A percentile compares a stretch with the other conserved stretches of the same genome.
Conservation (phyloP, 2,113 vertebrate species). For the Oryzias melastigma region DNA sequence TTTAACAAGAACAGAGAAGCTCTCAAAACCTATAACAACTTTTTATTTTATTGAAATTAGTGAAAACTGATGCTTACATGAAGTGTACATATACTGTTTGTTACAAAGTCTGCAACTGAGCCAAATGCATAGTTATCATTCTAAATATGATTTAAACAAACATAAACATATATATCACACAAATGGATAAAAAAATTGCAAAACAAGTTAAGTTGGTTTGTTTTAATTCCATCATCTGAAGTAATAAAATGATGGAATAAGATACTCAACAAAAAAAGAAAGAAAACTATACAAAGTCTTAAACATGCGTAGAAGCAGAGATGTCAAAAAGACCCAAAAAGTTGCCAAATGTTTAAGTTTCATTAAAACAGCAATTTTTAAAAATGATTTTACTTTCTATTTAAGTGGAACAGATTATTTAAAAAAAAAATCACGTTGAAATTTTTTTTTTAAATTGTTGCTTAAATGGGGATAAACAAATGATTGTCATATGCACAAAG, state of each 20-base stretch:
- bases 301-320: no score
- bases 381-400: constrained; percentile 13
- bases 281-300: no score
- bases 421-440: not conserved
- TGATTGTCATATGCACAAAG: constrained; percentile 13
- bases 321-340: not conserved
- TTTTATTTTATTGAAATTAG: constrained; percentile 55
- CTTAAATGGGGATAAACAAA: not conserved
- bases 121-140: constrained; percentile 8
- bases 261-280: no score
- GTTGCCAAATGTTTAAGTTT: constrained; percentile 6
- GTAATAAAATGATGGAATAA: no score
- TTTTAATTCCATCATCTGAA: no score
- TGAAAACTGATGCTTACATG: constrained; percentile 34
- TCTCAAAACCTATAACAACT: constrained; percentile 7
- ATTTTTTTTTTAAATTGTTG: no score
- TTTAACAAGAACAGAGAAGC: not conserved
- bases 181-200: no score
- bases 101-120: constrained; percentile 19
- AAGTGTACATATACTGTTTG: constrained; percentile 34
- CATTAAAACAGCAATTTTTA: constrained; percentile 5
- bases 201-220: no score
- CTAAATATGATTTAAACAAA: no score
- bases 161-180: no score
- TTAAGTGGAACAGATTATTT: constrained; percentile 17